phyloP scores from a whole-genome alignment of 2,797 vertebrate genomes.

The Crocidura indochinensis region DNA sequence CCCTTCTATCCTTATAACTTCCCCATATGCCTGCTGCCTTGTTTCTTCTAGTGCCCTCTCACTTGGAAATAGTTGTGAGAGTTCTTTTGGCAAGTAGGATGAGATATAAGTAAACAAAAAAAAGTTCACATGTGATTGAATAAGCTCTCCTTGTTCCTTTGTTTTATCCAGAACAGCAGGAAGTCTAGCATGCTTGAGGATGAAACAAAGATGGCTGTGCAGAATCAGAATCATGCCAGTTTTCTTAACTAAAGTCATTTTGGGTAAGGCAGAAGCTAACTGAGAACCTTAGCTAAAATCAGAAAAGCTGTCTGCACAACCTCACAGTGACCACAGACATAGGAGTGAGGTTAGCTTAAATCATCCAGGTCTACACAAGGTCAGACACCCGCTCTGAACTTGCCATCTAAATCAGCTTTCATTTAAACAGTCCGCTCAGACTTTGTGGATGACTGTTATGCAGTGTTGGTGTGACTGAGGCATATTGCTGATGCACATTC shows the following conservation, averaged over 20 bases:
- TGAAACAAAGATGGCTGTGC: neutral
- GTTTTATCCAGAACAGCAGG: neutral
- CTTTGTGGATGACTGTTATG: neutral
- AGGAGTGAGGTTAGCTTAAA: neutral
- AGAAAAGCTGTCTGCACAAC: neutral
- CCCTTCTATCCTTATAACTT: neutral
- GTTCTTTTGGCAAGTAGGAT: neutral
- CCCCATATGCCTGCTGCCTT: neutral
- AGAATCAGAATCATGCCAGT: neutral
- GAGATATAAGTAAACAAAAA: neutral
- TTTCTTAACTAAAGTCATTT: neutral
- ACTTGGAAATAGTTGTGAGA: neutral
- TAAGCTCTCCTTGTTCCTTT: neutral
- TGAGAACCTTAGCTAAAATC: conserved; percentile 2
- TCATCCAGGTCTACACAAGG: neutral
- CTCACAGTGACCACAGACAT: neutral
- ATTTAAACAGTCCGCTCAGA: neutral
- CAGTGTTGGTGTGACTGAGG: neutral
- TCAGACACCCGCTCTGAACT: neutral
- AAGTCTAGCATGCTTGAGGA: neutral
- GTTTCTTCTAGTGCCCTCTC: neutral
- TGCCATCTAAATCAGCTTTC: neutral
- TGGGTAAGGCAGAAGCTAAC: neutral
- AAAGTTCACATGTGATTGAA: rapidly evolving
- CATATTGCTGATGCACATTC: neutral